Percentiles rank a stretch among this genome's conserved stretches.
These are phyloP conservation scores for Plotosus lineatus DNA, from an alignment of 2,113 vertebrate species.

Conservation along the genomic window DNA sequence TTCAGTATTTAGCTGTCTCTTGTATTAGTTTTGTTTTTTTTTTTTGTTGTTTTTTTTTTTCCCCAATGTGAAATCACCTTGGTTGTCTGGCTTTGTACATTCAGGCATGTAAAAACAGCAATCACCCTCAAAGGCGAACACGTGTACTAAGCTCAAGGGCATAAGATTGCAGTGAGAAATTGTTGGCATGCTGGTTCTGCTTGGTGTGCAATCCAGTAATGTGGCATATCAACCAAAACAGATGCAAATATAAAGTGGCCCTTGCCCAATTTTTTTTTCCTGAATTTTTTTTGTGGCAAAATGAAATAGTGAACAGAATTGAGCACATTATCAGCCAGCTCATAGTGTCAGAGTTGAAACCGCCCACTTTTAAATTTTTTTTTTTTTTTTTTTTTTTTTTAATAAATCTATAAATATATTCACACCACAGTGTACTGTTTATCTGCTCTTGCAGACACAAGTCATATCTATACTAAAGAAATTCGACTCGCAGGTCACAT, in stretches of 20 bases:
- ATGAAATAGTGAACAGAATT: neutral
- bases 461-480: neutral
- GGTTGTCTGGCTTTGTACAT: neutral
- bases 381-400: too few species aligned
- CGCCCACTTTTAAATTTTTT: neutral
- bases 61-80: too few species aligned
- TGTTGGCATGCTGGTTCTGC: neutral
- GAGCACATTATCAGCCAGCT: too few species aligned
- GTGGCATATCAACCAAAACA: neutral
- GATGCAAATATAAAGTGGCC: neutral
- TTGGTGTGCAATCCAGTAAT: neutral
- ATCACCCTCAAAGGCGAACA: neutral
- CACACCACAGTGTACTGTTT: neutral
- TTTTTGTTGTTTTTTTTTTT: too few species aligned
- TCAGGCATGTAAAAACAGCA: neutral
- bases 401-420: neutral
- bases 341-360: neutral
- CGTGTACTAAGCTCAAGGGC: neutral
- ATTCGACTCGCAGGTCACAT: neutral
- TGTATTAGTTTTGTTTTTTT: too few species aligned
- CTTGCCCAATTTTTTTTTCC: neutral
- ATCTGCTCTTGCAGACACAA: neutral
- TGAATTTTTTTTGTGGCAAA: neutral
- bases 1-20: neutral
- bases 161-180: neutral